Evolutionary conservation across 92 coral and sea anemone genomes (phyloP), one percentile per base, ranked within the genome.

Genomic region (Epizoanthus rinbou): DNA sequence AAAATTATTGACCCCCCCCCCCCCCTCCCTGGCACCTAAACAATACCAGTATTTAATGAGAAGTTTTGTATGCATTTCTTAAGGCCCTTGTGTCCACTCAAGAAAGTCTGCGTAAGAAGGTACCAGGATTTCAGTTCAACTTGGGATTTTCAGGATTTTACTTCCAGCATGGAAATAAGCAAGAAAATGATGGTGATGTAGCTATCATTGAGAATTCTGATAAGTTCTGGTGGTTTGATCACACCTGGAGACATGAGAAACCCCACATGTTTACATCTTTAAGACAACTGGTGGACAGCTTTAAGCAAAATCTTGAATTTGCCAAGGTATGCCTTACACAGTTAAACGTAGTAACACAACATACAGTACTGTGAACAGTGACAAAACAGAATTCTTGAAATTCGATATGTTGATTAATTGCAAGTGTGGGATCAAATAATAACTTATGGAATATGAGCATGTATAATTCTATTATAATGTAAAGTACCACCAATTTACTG

Each of bases 181-280:
- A 89, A 50, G 99, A 97, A 85, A 75, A 90, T 52, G 97, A 90
- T 64, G 99, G 99, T 15, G 99, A 97, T 73, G 50, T 64, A 37
- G 98, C 89, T 79, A 72, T 97, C 7, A 64, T 97, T 28, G 74
- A 84, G 73, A 94, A 91, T 87, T 93, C 99, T 2, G 85, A 90
- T 70, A 86, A 89, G 59, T 97, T 97, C 56, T 92, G 99, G 94
- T 97, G 99, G 99, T 97, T 97, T 62, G 88, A 94, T 60, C 99
- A 97, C 84, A 94, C 90, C 69, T 94, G 93, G 95, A 76, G 83
- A 14, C 99, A 97, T 76, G 88, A 79, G 19, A 91, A 94, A 75
- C 95, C 99, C 4, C 99, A 97, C 69, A n/a, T 33, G 15, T 56
- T 76, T 21, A 81, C 81, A 10, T 90, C 87, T 16, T 21, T 91